Evolutionary conservation across 1,140 invertebrate genomes (phyloP), one percentile per base, ranked within the genome.

Genomic region (Drosophila jambulina): DNA sequence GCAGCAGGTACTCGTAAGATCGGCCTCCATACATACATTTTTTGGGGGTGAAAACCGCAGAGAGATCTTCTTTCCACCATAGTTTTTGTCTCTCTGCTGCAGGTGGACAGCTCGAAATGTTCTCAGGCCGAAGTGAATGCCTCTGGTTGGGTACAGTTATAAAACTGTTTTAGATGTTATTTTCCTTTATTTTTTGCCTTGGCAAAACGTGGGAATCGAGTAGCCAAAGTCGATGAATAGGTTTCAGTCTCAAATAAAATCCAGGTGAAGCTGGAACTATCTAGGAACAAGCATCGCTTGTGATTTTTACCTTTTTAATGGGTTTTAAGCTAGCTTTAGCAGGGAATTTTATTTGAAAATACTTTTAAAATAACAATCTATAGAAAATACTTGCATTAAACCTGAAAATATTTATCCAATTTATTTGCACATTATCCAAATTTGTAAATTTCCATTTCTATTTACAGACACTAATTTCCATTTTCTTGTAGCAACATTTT

Each of bases 31-130:
- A 25, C 38, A 25, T 42, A 17, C 29, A 63, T 53, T 51, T 59
- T 77, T 58, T 61, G 76, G 80, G 83, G 85, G 70, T 86, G 83
- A 78, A 51, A 57, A 77, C 68, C 62, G n/a, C 40, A 71, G 72
- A 71, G 72, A 90, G 84, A 88, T 88, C 84, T 90, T 90, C 85
- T 90, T 90, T 88, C 81, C 69, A 45, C 45, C 40, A 65, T 71
- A 82, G 61, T 63, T 64, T 49, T 75, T 75, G 38, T 46, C 49
- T 46, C 51, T 58, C 21, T 65, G 88, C 60, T 88, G 85, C 85
- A 88, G 85, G 85, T 88, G 85, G 78, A 85, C 81, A 74, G 65
- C 67, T 65, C 67, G 46, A 82, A 79, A 85, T 71, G 61, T 88
- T 88, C 85, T 88, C 85, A 88, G 78, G 85, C 78, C 43, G 34